Evolutionary conservation across 2,888 invertebrate genomes (phyloP).

Genomic region (Calephelis perditalis): DNA sequence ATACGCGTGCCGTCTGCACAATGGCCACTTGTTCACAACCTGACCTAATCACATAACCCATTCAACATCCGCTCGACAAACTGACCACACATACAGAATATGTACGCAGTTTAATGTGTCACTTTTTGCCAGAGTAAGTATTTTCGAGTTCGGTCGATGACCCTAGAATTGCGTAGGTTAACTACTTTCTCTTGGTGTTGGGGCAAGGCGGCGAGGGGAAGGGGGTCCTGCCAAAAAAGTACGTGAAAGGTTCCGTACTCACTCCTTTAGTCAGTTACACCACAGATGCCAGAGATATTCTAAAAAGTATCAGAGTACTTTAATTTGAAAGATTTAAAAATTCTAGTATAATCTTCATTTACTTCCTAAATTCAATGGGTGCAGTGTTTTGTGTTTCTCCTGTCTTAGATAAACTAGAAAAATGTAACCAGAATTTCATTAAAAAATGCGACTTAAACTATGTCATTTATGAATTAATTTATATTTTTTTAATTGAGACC

Average conservation of each 20-base stretch:
- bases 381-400: no score
- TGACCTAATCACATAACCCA: constrained; percentile 58
- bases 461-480: no score
- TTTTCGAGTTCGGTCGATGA: constrained; percentile 75
- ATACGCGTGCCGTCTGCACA: constrained; percentile 22
- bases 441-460: no score
- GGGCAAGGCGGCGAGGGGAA: constrained; percentile 53
- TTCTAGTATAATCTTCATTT: no score
- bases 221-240: constrained; percentile 76
- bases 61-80: constrained; percentile 63
- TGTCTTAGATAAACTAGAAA: no score
- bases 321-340: neutral
- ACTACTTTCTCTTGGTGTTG: constrained; percentile 73
- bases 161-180: constrained; percentile 76
- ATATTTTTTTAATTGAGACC: no score
- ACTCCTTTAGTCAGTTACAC: constrained; percentile 40
- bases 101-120: constrained; percentile 69
- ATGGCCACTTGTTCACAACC: constrained; percentile 34
- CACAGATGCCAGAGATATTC: constrained; percentile 29
- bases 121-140: constrained; percentile 73
- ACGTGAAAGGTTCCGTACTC: constrained; percentile 71
- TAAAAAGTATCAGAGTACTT: neutral
- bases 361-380: no score
- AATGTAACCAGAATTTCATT: no score
- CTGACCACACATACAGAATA: constrained; percentile 72